phyloP scores from a whole-genome alignment of 2,797 vertebrate species.

The Acanthurus tractus region DNA sequence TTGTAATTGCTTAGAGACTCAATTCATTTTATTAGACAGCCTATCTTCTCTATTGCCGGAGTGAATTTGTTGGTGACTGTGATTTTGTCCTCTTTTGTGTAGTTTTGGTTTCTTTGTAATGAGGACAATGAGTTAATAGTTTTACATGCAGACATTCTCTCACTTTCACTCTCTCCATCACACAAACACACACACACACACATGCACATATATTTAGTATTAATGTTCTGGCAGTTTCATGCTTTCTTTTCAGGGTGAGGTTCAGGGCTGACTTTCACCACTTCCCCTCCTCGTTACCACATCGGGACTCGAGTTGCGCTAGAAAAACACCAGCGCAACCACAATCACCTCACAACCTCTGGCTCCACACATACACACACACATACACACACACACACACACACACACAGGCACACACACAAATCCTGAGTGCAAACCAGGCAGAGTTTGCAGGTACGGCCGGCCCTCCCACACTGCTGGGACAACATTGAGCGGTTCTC shows the following conservation, averaged over 20 bases:
- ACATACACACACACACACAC: slow-evolving; percentile 26
- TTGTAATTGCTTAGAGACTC: slow-evolving; percentile 68
- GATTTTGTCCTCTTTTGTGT: slow-evolving; percentile 37
- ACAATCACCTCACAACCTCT: slow-evolving; percentile 61
- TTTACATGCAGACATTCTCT: slow-evolving; percentile 8
- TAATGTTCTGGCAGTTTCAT: slow-evolving; percentile 53
- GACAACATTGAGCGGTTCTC: slow-evolving; percentile 72
- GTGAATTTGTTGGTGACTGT: slow-evolving; percentile 13
- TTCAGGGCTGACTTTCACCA: slow-evolving; percentile 75
- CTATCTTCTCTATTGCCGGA: slow-evolving; percentile 16
- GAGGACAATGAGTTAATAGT: slow-evolving; percentile 46
- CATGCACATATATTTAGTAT: slow-evolving; percentile 17
- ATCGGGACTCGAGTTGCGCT: slow-evolving; percentile 68
- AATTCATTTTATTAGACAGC: slow-evolving; percentile 61
- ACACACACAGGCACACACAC: slow-evolving; percentile 31
- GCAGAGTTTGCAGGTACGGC: slow-evolving; percentile 67
- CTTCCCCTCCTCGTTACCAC: slow-evolving; percentile 77
- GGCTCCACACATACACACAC: slow-evolving; percentile 24
- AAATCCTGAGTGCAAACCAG: slow-evolving; percentile 22
- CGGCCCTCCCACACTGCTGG: slow-evolving; percentile 76
- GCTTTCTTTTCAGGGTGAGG: slow-evolving; percentile 72
- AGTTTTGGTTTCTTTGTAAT: slow-evolving; percentile 46
- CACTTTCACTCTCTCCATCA: neutral
- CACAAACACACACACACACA: slow-evolving; percentile 6
- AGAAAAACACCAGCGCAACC: slow-evolving; percentile 72